Evolutionary conservation across 1,140 invertebrate genomes (phyloP).

Genomic region (Batillaria attramentaria): DNA sequence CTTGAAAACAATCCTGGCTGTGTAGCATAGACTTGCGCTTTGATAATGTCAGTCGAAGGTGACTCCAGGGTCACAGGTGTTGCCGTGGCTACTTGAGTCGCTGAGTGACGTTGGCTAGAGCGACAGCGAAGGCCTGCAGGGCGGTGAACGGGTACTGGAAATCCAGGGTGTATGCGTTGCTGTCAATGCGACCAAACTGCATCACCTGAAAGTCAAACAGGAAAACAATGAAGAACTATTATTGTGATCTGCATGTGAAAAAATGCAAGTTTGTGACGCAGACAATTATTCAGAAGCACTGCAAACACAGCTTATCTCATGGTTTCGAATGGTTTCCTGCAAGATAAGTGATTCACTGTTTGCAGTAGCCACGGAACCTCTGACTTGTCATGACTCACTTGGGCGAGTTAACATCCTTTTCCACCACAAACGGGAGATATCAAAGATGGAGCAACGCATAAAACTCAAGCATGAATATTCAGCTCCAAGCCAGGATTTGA

Average conservation of each 20-base stretch:
- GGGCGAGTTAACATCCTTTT: no score
- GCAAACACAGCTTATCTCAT: not conserved
- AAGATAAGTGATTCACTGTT: no score
- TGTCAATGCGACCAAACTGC: conserved; percentile 99
- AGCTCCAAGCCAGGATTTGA: no score
- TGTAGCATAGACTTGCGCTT: not conserved
- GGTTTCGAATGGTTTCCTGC: no score
- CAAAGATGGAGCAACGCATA: no score
- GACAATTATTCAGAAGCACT: not conserved
- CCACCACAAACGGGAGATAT: no score
- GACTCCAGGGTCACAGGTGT: not conserved
- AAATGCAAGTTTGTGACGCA: not conserved
- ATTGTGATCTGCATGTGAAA: not conserved
- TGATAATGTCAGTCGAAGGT: not conserved
- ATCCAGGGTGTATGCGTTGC: conserved; percentile 98
- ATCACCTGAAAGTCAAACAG: conserved; percentile 86
- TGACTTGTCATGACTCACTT: no score
- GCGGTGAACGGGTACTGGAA: conserved; percentile 99
- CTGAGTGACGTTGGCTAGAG: conserved; percentile 98
- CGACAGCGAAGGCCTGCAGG: conserved; percentile 97
- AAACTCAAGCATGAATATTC: no score
- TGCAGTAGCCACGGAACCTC: no score
- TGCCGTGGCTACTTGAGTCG: conserved; percentile 86
- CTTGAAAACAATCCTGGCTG: not conserved
- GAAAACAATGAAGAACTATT: not conserved